Percentiles rank a stretch among this genome's conserved stretches.
Evolutionary conservation across 1,140 invertebrate genomes (phyloP).

Genomic region (Nasonia vitripennis): DNA sequence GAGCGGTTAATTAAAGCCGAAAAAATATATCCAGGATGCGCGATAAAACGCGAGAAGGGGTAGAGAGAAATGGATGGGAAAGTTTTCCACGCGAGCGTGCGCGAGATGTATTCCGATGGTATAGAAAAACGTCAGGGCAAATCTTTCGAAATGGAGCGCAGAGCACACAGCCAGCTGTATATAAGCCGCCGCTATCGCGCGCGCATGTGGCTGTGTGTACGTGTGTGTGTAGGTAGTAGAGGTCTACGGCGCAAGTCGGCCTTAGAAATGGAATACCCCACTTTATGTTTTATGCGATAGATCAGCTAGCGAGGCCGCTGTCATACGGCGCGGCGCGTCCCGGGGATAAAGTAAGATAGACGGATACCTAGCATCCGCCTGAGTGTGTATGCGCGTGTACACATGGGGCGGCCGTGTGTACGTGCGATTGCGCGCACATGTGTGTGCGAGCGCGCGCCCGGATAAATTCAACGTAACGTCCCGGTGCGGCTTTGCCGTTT

Average conservation of each 20-base stretch:
- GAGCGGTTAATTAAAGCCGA: background rate
- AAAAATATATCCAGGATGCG: background rate
- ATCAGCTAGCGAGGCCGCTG: constrained; percentile 72
- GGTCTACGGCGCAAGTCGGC: constrained; percentile 54
- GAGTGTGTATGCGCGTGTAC: background rate
- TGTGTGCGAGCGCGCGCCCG: constrained; percentile 47
- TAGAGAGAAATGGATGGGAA: constrained; percentile 1
- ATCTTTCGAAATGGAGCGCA: constrained; percentile 40
- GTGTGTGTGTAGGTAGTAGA: background rate
- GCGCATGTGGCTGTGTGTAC: background rate
- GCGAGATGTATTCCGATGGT: constrained; percentile 33
- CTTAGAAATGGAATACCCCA: constrained; percentile 74
- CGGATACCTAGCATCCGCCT: constrained; percentile 63
- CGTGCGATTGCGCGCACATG: background rate
- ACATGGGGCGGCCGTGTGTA: constrained; percentile 9
- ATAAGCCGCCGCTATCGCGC: background rate
- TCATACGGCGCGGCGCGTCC: constrained; percentile 70
- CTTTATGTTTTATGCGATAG: constrained; percentile 75
- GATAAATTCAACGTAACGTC: constrained; percentile 73
- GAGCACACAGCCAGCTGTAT: background rate
- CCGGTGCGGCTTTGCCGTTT: constrained; percentile 68
- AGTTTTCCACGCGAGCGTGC: constrained; percentile 23
- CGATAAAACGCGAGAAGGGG: background rate
- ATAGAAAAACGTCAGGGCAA: constrained; percentile 42
- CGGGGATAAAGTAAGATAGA: constrained; percentile 74